Base-by-base conservation (phyloP, 2,113 vertebrate genomes). In the Phycodurus eques region DNA sequence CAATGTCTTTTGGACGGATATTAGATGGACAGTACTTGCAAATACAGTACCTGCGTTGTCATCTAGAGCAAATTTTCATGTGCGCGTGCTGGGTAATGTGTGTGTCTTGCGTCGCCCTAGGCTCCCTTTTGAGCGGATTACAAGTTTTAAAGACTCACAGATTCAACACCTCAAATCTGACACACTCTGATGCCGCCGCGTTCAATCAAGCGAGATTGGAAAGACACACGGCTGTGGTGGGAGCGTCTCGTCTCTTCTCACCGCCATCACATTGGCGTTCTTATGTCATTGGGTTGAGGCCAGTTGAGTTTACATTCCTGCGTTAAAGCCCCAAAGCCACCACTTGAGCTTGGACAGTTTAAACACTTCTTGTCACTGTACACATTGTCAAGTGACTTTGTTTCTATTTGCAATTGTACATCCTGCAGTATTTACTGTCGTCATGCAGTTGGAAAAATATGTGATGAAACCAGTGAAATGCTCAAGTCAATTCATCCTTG, bases 91-190 rank as follows among this genome's bases (percentile, higher is more conserved):
- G 51, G 65, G 27, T 31, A 27, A 62, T 73, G 65, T 82, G 79
- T 71, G 31, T 49, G 39, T 63, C 73, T 74, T 47, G 13, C 65
- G 59, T 76, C 61, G 88, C 88, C 79, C 72, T 70, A 75, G 88
- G 90, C 87, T 79, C 68, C 78, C 27, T 10, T 31, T 84, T 89
- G 84, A 90, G 85, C 83, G 90, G 90, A 93, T 91, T 93, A 93
- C 92, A 93, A 92, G 87, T 93, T 93, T 91, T 90, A 91, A 91
- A 90, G 88, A 89, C 88, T 91, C 86, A 79, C 81, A 87, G 85
- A 87, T 91, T 87, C 82, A 87, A 85, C 87, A 85, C 83, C 87
- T 92, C 90, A 83, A 86, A 88, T 88, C 74, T 88, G 85, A 88
- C 85, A 85, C 85, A 79, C 62, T 63, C 72, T 85, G 86, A 87